Base-by-base conservation (phyloP, 2,113 vertebrate genomes). In the Crotalus viridis region DNA sequence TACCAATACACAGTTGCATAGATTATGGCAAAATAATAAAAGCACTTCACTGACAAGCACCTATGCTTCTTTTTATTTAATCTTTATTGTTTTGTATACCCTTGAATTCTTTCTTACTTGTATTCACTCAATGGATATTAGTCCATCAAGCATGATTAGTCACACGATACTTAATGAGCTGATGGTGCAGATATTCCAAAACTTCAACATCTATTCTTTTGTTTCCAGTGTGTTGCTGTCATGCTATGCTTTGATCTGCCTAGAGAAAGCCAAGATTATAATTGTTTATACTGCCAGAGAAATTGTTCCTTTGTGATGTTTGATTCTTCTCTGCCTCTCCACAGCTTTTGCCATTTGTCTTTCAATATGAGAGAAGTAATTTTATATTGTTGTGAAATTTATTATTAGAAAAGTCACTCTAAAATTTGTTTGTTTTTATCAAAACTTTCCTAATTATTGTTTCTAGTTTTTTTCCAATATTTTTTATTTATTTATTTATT, bases 171-270 rank as follows among this genome's bases (percentile, higher is more conserved):
- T 28, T 55, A 91, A 87, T 90, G n/a, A 10, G 39, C 39, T 81
- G 15, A 33, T 92, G 52, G 48, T 28, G 74, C 24, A 81, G 88
- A 54, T 39, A 88, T 90, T 94, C 55, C 81, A 69, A 91, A 39
- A 88, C 39, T 93, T 69, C 48, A 85, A 54, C 59, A 87, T 91
- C 87, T 92, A 94, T 90, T 90, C n/a, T 85, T 91, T 88, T 91
- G 33, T 87, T 90, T 64, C 5, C 56, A 64, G 24, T 56, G 85
- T 55, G 26, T 57, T 85, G 54, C 24, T 94, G 86, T 56, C 24
- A 56, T 92, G 59, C 86, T 64, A 43, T 5, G 81, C 39, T 89
- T 94, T 89, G 91, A 91, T 81, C 89, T 13, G 13, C 33, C 87
- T 57, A 39, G 2, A 85, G 89, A 10, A 51, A 91, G 89, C 52